Percentiles rank a stretch among this genome's conserved stretches.
These are phyloP conservation scores for Actenoides lindsayi DNA, from an alignment of 2,113 vertebrate species.

Conservation along the genomic window DNA sequence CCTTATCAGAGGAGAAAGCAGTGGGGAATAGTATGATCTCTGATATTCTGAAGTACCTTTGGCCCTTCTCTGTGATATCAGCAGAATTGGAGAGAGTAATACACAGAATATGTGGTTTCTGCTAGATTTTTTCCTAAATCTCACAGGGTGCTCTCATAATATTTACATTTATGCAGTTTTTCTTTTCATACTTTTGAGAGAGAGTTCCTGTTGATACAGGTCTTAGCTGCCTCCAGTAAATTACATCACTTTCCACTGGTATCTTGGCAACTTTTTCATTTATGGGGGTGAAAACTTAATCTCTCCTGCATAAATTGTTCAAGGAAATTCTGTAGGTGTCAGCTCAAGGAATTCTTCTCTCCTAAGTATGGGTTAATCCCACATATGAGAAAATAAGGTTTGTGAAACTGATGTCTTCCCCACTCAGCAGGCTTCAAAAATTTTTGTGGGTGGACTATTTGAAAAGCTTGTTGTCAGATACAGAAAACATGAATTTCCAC, in stretches of 20 bases:
- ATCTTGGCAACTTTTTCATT: conserved; percentile 6
- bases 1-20: background rate
- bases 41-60: background rate
- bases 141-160: background rate
- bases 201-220: background rate
- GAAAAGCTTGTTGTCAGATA: conserved; percentile 33
- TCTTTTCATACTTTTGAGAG: background rate
- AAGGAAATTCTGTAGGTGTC: conserved; percentile 33
- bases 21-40: background rate
- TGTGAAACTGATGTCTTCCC: conserved; percentile 26
- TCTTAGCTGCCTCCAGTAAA: background rate
- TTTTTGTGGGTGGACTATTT: conserved; percentile 39
- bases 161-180: background rate
- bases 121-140: background rate
- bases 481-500: background rate
- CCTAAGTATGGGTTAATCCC: background rate
- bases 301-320: background rate
- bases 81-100: background rate
- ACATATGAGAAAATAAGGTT: conserved; percentile 7
- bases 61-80: background rate
- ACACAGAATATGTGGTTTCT: background rate
- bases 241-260: background rate
- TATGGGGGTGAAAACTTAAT: background rate
- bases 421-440: background rate
- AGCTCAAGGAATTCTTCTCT: conserved; percentile 46